Evolutionary conservation across 2,113 vertebrate species (phyloP), one percentile per base, ranked within the genome.

Genomic region (Pithys albifrons): DNA sequence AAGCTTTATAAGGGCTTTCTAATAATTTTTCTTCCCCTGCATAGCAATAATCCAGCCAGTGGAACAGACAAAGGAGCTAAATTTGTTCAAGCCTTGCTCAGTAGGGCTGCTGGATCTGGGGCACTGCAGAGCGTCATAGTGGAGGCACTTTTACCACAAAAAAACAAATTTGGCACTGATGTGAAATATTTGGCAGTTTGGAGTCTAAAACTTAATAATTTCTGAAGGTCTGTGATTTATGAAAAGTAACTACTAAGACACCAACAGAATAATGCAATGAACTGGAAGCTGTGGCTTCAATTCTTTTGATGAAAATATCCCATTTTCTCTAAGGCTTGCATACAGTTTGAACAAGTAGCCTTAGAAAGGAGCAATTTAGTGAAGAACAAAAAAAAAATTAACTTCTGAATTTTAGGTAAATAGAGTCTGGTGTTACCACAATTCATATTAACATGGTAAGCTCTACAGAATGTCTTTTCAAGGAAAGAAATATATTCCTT

Each of bases 401-500:
- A 75, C 20, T 89, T 96, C 23, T 81, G 35, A 96, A 95, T 87
- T 86, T 16, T 82, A 95, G 77, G 16, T 89, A 95, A 95, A 58
- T 52, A 95, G 33, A 97, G 85, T 65, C 48, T 85, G 45, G 46
- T 62, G 81, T n/a, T 89, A 83, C 27, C 64, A 95, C 93, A 96
- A 66, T 72, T 85, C 76, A 70, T 77, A 74, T 29, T 70, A 96
- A 61, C 61, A 79, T 31, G 75, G 45, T 61, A 93, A 57, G 43
- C 59, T 74, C 70, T 58, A 89, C 52, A 74, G 45, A 78, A 85
- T 3, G 62, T 31, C 66, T 93, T 96, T 96, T 96, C 94, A 96
- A 96, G 85, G 78, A 94, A 96, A 96, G 66, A 96, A 94, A 91
- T 91, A 93, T 59, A 96, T 95, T 97, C 89, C 78, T 96, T 91